Evolutionary conservation across 2,113 vertebrate genomes (phyloP), one percentile per base, ranked within the genome.

Genomic region (sheep (Ovis aries)): DNA sequence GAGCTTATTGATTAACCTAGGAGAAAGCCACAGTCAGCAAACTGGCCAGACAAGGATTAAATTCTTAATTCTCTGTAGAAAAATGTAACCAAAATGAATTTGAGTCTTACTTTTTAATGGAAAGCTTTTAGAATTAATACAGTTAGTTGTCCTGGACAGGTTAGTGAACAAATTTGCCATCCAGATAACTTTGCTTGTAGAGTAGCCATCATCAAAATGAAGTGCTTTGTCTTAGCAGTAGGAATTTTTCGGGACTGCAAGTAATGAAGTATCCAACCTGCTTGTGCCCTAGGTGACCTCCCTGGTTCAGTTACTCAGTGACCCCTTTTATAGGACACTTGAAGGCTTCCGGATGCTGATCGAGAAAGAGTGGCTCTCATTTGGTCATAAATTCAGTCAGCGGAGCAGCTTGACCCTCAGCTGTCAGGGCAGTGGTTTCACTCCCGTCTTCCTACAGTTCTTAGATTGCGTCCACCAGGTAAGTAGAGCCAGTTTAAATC

Each of bases 391-490:
- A 92, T 99, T 99, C 99, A 99, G 99, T 98, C 99, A 99, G 43
- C 99, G 99, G 57, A 99, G 99, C 98, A 99, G 99, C 97, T 98
- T 99, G 98, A 99, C 99, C 88, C 99, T 99, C 97, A 99, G 98
- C 98, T 99, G 99, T 98, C 99, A 99, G 98, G 99, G 99, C n/a
- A 99, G 99, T 91, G 99, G 99, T 92, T 99, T 99, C 97, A 99
- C 99, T 12, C 99, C 99, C 80, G 92, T 99, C 96, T 99, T 99
- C 98, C 98, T 99, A 43, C 99, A 99, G 82, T 99, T 99, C 98
- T 98, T 99, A 96, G 99, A 99, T 98, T 99, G 99, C 53, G 99
- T 99, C 59, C 99, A 99, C 98, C 99, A 99, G 99, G 99, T 99
- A 98, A 99, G 98, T 90, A 53, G n/a, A 91, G 14, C 43, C 84